Conservation (phyloP, 2,888 invertebrate species). For the Tinea pellionella region DNA sequence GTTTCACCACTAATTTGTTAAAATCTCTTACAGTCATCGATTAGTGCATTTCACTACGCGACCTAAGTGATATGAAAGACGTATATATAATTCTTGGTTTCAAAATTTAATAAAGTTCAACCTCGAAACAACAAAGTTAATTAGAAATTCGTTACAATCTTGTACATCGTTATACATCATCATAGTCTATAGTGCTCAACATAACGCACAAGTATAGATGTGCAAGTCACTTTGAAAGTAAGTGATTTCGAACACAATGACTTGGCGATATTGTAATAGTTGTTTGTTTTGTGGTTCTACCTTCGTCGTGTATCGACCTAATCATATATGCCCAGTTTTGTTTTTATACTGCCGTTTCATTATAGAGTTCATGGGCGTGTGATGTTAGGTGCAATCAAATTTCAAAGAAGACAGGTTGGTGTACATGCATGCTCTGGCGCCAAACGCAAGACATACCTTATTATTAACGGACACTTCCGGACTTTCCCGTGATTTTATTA, state of each 20-base stretch:
- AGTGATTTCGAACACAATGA: slow-evolving; percentile 67
- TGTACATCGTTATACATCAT: slow-evolving; percentile 12
- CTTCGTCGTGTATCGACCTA: slow-evolving; percentile 68
- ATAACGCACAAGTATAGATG: slow-evolving; percentile 45
- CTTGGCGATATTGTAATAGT: slow-evolving; percentile 61
- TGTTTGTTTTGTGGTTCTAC: slow-evolving; percentile 69
- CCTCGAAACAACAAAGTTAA: slow-evolving; percentile 8
- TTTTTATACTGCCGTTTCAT: slow-evolving; percentile 65
- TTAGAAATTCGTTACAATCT: slow-evolving; percentile 5
- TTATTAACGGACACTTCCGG: slow-evolving; percentile 10
- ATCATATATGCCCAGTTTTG: slow-evolving; percentile 69
- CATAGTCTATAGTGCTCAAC: slow-evolving; percentile 24
- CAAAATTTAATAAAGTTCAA: neutral
- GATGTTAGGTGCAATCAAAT: slow-evolving; percentile 66
- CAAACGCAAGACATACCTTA: slow-evolving; percentile 30
- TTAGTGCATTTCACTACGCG: too few species aligned
- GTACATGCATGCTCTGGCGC: slow-evolving; percentile 56
- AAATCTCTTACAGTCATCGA: neutral
- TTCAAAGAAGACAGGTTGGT: slow-evolving; percentile 63
- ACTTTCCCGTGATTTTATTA: neutral
- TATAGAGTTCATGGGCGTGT: slow-evolving; percentile 68
- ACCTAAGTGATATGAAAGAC: neutral
- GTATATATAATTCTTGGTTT: neutral
- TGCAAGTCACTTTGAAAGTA: slow-evolving; percentile 67
- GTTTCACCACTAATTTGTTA: neutral